Conservation (phyloP, 2,113 vertebrate species). For the Brachirus orientalis region DNA sequence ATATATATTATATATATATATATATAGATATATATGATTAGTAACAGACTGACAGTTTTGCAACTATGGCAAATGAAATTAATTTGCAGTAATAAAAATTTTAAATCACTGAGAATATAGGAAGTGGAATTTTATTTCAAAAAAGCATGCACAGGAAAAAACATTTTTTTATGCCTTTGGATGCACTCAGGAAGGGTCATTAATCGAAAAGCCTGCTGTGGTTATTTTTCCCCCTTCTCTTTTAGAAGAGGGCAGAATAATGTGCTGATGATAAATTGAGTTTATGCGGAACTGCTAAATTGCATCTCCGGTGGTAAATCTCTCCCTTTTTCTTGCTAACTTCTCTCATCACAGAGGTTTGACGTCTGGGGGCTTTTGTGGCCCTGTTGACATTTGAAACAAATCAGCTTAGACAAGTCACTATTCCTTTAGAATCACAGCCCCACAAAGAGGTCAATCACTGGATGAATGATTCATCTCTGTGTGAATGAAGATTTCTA, state of each 20-base stretch:
- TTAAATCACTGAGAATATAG: conserved; percentile 62
- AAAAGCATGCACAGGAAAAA: conserved; percentile 34
- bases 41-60: conserved; percentile 22
- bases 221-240: conserved; percentile 55
- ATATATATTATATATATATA: no score
- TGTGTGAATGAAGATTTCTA: conserved; percentile 20
- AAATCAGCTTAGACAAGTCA: conserved; percentile 80
- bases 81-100: conserved; percentile 8
- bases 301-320: conserved; percentile 84
- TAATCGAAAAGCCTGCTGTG: conserved; percentile 82
- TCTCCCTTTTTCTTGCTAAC: conserved; percentile 77
- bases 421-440: conserved; percentile 74
- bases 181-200: conserved; percentile 77
- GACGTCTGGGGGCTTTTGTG: conserved; percentile 68
- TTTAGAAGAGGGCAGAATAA: conserved; percentile 80
- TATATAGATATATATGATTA: no score
- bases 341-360: conserved; percentile 72
- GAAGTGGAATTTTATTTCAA: conserved; percentile 26
- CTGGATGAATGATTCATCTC: conserved; percentile 64
- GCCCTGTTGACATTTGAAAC: conserved; percentile 82
- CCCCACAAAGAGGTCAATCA: conserved; percentile 78
- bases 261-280: conserved; percentile 85
- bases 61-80: conserved; percentile 6
- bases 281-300: conserved; percentile 84
- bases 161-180: conserved; percentile 69